Conservation (phyloP, 1,140 invertebrate genomes). For the Drosophila persimilis region DNA sequence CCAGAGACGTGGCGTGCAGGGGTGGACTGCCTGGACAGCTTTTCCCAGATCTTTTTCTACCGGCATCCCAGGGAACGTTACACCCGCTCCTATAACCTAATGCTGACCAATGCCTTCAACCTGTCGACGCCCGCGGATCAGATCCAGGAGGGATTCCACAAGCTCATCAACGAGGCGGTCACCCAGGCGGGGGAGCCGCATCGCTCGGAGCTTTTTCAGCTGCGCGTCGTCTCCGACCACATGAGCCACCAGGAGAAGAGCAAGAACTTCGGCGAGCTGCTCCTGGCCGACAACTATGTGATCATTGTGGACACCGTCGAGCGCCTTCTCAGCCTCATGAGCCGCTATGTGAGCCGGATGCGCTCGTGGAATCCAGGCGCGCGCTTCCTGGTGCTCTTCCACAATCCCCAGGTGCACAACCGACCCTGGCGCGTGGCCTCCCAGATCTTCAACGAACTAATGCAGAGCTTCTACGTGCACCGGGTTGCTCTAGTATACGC, state of each 20-base stretch:
- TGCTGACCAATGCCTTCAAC: constrained; percentile 60
- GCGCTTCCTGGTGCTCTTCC: constrained; percentile 69
- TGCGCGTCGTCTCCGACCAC: constrained; percentile 64
- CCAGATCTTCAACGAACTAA: constrained; percentile 58
- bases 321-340: constrained; percentile 47
- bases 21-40: constrained; percentile 69
- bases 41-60: constrained; percentile 66
- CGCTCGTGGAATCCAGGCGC: constrained; percentile 79
- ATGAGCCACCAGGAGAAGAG: neutral
- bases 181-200: constrained; percentile 3
- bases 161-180: constrained; percentile 60
- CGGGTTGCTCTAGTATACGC: constrained; percentile 73
- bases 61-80: constrained; percentile 46
- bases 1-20: constrained; percentile 61
- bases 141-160: constrained; percentile 64
- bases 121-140: constrained; percentile 65
- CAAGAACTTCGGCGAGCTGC: constrained; percentile 36
- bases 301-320: constrained; percentile 61
- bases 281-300: constrained; percentile 70
- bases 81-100: constrained; percentile 70
- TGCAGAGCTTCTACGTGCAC: constrained; percentile 66
- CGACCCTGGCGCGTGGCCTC: constrained; percentile 43
- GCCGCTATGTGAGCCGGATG: constrained; percentile 38
- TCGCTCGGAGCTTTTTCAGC: constrained; percentile 51
- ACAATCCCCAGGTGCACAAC: constrained; percentile 40